Evolutionary conservation across 2,113 vertebrate genomes (phyloP).

Genomic region (Tonatia bakeri): DNA sequence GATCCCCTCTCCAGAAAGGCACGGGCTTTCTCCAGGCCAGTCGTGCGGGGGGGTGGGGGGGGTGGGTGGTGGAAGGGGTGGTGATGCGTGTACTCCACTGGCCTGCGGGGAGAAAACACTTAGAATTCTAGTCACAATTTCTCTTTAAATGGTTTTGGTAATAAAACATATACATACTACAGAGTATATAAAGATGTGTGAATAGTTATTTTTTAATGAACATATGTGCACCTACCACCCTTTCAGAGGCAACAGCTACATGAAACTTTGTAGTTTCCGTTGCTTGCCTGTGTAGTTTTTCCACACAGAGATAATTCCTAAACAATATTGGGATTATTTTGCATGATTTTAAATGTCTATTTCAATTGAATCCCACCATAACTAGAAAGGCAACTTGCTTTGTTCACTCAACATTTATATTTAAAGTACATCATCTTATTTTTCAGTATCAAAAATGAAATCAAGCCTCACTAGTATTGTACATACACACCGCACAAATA

Average conservation of each 20-base stretch:
- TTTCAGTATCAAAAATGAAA: background rate
- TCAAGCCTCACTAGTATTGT: background rate
- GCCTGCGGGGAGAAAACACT: background rate
- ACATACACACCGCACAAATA: background rate
- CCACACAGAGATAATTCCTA: background rate
- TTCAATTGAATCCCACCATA: background rate
- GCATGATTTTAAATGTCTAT: background rate
- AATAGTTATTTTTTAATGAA: background rate
- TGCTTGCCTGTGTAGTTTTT: background rate
- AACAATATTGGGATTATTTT: background rate
- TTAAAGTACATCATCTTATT: background rate
- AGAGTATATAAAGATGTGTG: background rate
- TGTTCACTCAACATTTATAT: background rate
- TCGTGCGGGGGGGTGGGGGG: too few relatives aligned
- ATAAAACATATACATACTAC: background rate
- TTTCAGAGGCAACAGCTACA: background rate
- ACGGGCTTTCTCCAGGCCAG: background rate
- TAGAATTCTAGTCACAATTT: background rate
- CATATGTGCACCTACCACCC: background rate
- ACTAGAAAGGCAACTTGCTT: background rate
- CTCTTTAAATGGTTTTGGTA: background rate
- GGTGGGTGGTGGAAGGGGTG: too few relatives aligned
- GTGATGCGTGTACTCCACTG: background rate
- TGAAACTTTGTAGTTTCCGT: background rate
- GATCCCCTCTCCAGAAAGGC: background rate